Evolutionary conservation across 2,797 vertebrate species (phyloP).

Genomic region (Tauraco hartlaubi): DNA sequence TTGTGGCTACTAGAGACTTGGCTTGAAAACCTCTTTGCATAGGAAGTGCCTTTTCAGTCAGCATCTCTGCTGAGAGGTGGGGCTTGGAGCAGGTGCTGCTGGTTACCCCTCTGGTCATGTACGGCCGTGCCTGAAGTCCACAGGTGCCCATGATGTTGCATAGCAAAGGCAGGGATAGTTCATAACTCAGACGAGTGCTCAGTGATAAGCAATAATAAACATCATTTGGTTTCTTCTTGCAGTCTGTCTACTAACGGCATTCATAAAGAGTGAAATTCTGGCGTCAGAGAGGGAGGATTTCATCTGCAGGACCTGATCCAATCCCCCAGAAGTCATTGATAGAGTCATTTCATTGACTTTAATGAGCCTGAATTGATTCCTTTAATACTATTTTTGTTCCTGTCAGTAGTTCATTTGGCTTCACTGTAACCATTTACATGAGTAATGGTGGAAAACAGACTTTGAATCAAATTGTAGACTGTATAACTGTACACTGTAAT

Average conservation of each 20-base stretch:
- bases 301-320: not conserved
- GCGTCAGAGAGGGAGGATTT: not conserved
- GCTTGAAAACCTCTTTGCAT: not conserved
- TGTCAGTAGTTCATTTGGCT: slow-evolving; percentile 32
- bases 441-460: not conserved
- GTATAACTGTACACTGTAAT: not conserved
- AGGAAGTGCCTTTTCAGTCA: not conserved
- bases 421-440: not conserved
- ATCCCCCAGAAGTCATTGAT: not conserved
- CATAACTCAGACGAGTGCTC: not conserved
- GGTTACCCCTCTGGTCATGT: too few relatives aligned
- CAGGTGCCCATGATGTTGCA: not conserved
- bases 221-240: not conserved
- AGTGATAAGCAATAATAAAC: not conserved
- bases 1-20: not conserved
- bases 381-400: not conserved
- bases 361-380: slow-evolving; percentile 15
- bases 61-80: accelerated
- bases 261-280: not conserved
- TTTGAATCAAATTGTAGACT: not conserved
- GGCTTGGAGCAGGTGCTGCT: too few relatives aligned
- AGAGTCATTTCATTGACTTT: not conserved
- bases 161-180: not conserved
- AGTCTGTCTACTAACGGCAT: not conserved
- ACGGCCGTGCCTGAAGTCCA: not conserved